Percentiles rank a stretch among this genome's conserved stretches.
Evolutionary conservation across 1,140 invertebrate genomes (phyloP).

Genomic region (Rhopalosiphum maidis): DNA sequence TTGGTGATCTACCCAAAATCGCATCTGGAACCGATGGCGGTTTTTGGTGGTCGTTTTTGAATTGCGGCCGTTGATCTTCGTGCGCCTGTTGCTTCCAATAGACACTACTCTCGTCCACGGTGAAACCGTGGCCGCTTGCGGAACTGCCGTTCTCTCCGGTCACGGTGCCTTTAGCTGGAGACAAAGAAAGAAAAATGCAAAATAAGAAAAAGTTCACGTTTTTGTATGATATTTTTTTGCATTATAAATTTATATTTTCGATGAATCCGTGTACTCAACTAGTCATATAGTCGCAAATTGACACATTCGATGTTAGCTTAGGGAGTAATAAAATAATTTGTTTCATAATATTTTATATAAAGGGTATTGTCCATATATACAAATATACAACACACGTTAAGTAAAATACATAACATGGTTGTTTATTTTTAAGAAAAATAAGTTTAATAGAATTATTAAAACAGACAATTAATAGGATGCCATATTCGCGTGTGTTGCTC

Average conservation of each 20-base stretch:
- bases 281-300: background rate
- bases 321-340: background rate
- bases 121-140: background rate
- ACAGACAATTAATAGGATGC: no score
- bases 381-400: no score
- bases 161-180: background rate
- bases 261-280: background rate
- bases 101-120: background rate
- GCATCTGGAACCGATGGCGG: rapidly evolving
- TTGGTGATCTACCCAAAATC: background rate
- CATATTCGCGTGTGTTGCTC: no score
- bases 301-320: background rate
- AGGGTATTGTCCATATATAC: background rate
- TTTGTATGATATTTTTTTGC: background rate
- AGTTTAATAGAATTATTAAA: no score
- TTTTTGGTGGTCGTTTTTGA: conserved; percentile 40
- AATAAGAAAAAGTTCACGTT: background rate
- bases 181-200: background rate
- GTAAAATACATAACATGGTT: no score
- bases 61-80: conserved; percentile 21
- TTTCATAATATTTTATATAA: background rate
- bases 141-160: background rate
- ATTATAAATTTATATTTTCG: background rate
- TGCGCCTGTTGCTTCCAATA: conserved; percentile 40
- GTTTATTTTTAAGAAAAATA: no score